phyloP scores from a whole-genome alignment of 2,797 vertebrate species.

The Chanos chanos region DNA sequence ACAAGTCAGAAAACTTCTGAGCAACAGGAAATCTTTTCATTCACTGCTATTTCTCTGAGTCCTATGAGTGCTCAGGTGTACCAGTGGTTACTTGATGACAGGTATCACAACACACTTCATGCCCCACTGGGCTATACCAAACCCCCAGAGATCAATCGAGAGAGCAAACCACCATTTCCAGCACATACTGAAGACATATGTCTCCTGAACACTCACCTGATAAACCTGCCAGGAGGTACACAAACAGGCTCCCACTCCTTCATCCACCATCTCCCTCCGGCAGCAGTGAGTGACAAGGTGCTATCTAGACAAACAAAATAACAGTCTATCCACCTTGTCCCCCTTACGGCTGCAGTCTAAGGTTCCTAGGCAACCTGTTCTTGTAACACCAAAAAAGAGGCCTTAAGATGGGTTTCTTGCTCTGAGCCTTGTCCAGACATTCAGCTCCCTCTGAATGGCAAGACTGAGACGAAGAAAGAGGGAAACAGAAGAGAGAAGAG shows the following conservation, averaged over 20 bases:
- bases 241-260: conserved; percentile 3
- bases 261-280: conserved; percentile 12
- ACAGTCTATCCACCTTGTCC: no score
- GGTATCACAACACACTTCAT: neutral
- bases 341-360: no score
- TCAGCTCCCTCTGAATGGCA: no score
- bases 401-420: no score
- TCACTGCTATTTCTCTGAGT: no score
- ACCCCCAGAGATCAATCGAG: neutral
- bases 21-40: neutral
- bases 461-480: no score
- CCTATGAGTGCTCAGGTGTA: neutral
- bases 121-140: neutral
- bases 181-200: neutral
- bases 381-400: no score
- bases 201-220: conserved; percentile 26
- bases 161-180: neutral
- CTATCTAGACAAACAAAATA: no score
- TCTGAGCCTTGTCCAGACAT: no score
- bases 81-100: neutral
- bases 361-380: no score
- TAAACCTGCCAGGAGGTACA: conserved; percentile 18
- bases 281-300: neutral
- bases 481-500: no score
- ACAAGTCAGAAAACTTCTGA: neutral